Evolutionary conservation across 2,888 invertebrate genomes (phyloP).

Genomic region (Liodrosophila aerea): DNA sequence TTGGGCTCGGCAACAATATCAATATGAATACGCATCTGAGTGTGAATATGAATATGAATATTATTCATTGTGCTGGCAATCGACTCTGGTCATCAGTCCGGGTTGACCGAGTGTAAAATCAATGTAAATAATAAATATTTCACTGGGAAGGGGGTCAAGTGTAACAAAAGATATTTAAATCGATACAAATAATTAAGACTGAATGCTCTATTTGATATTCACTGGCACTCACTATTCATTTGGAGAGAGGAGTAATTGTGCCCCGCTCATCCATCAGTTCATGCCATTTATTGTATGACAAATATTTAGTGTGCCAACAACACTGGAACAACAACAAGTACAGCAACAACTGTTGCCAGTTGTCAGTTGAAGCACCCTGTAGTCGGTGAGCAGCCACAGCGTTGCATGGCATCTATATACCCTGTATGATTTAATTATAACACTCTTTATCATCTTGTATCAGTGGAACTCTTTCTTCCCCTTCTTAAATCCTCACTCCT

Average conservation of each 20-base stretch:
- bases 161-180: conserved; percentile 16
- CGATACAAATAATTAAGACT: not conserved
- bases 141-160: not conserved
- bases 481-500: too few relatives aligned
- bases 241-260: conserved; percentile 27
- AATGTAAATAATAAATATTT: not conserved
- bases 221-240: conserved; percentile 19
- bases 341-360: conserved; percentile 2
- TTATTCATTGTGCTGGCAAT: not conserved
- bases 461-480: too few relatives aligned
- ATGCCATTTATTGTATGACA: conserved; percentile 16
- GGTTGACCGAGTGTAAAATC: too few relatives aligned
- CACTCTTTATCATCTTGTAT: too few relatives aligned
- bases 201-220: conserved; percentile 5
- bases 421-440: too few relatives aligned
- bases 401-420: too few relatives aligned
- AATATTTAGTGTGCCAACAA: conserved; percentile 37
- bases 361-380: too few relatives aligned
- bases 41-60: too few relatives aligned
- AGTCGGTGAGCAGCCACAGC: not conserved
- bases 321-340: conserved; percentile 11
- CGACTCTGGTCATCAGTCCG: too few relatives aligned
- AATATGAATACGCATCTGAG: too few relatives aligned
- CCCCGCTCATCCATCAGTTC: conserved; percentile 23
- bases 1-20: too few relatives aligned